A percentile compares a stretch with the other conserved stretches of the same genome.
Evolutionary conservation across 2,113 vertebrate genomes (phyloP).

Genomic region (Desmodus rotundus): DNA sequence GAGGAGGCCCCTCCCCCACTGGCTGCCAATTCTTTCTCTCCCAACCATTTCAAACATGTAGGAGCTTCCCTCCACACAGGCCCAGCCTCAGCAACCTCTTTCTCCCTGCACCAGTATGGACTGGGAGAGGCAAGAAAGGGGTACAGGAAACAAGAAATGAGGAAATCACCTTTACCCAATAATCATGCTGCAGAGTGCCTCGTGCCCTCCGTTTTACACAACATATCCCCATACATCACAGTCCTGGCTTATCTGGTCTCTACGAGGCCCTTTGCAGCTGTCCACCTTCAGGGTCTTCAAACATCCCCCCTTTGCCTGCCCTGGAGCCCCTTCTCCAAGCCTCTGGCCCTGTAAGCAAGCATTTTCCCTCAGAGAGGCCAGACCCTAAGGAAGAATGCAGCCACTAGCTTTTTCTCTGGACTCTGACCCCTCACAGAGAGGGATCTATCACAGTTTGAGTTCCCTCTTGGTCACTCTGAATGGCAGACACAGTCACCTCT

Average conservation of each 20-base stretch:
- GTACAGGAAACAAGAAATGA: not conserved
- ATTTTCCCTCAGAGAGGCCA: not conserved
- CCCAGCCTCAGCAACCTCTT: not conserved
- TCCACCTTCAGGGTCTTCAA: not conserved
- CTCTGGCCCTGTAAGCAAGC: not conserved
- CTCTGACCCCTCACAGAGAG: not conserved
- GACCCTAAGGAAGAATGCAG: not conserved
- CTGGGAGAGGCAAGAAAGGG: not conserved
- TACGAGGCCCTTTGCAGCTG: not conserved
- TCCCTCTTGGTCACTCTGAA: not conserved
- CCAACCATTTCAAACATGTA: conserved; percentile 37
- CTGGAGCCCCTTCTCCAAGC: not conserved
- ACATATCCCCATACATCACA: not conserved
- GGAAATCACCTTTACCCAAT: not conserved
- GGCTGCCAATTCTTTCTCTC: conserved; percentile 60
- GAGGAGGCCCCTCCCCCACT: conserved; percentile 54
- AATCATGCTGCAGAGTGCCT: not conserved
- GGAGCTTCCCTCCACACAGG: not conserved
- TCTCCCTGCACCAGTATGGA: not conserved
- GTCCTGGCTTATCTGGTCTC: not conserved
- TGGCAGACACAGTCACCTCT: not conserved
- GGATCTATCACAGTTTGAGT: not conserved
- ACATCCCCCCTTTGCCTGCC: not conserved
- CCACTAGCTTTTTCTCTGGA: not conserved
- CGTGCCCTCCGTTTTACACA: not conserved